Conservation (phyloP, 2,888 invertebrate genomes). For the Limnephilus lunatus region DNA sequence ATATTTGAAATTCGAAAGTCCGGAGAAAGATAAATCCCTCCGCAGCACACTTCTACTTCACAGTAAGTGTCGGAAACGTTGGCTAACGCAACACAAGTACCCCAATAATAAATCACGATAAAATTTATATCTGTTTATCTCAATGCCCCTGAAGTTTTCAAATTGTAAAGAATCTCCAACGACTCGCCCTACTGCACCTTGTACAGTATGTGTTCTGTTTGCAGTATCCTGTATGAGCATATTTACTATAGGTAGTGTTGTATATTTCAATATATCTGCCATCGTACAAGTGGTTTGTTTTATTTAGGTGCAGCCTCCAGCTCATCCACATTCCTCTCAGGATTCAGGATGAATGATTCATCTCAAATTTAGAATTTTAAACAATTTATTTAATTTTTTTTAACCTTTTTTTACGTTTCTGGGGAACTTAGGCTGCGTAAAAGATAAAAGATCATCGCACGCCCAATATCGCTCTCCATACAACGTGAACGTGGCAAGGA, state of each 20-base stretch:
- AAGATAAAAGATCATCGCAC: no score
- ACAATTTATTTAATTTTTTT: background rate
- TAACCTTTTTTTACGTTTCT: background rate
- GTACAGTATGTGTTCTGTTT: background rate
- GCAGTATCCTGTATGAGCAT: background rate
- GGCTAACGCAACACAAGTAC: background rate
- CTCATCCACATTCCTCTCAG: background rate
- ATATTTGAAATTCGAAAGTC: no score
- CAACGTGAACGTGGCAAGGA: no score
- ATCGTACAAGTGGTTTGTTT: slow-evolving; percentile 19
- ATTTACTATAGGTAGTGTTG: background rate
- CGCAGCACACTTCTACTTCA: no score
- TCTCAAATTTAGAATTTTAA: background rate
- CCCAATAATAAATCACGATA: background rate
- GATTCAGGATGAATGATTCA: background rate
- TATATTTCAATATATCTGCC: slow-evolving; percentile 14
- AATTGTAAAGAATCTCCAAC: no score
- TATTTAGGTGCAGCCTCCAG: background rate
- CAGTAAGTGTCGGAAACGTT: no score
- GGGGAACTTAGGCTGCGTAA: background rate
- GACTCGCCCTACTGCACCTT: background rate
- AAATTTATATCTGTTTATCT: background rate
- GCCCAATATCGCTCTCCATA: no score
- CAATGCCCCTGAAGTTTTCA: no score
- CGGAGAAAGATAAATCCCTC: no score